Evolutionary conservation across 2,113 vertebrate species (phyloP), one percentile per base, ranked within the genome.

Genomic region (Lepus europaeus): DNA sequence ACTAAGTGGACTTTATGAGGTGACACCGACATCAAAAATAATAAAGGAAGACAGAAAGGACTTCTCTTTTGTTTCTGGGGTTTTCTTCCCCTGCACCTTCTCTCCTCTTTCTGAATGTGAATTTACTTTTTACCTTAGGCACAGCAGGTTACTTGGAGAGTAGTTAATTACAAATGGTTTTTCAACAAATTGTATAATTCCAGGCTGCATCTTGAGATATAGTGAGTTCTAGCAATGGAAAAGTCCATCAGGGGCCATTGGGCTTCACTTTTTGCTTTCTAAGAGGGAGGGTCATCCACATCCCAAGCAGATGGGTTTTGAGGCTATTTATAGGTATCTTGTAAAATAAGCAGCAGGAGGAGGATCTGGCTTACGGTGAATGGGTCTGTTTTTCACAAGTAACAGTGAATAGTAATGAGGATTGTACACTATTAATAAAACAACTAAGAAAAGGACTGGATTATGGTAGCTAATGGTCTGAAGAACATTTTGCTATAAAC

Each of bases 391-490:
- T 96, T 96, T 96, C 93, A 96, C 20, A 97, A 74, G 93, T 63
- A 97, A 93, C 79, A 87, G 87, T 93, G 84, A 85, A 81, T 91
- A 90, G 91, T 97, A 96, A 97, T 84, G 96, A 97, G 74, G 66
- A 96, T 86, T 93, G 88, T 95, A 94, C 92, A 92, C 88, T 96
- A 95, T 96, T 97, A 97, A 96, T 96, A 96, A 97, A 96, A 95
- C 25, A 93, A 79, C 83, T 80, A 93, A 95, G 94, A 70, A 92
- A 93, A 95, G 56, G 79, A 87, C 95, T 90, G 82, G 95, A 94
- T 96, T 96, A 96, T 89, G 72, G 91, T 95, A 95, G 94, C 92
- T 96, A 96, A 96, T 95, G 96, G 68, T 95, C 91, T 97, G 96
- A 96, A 91, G 96, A 97, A 86, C 96, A 96, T 95, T 97, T 45